Conservation (phyloP, 92 coral and sea anemone species). For the Scolanthus callimorphus region DNA sequence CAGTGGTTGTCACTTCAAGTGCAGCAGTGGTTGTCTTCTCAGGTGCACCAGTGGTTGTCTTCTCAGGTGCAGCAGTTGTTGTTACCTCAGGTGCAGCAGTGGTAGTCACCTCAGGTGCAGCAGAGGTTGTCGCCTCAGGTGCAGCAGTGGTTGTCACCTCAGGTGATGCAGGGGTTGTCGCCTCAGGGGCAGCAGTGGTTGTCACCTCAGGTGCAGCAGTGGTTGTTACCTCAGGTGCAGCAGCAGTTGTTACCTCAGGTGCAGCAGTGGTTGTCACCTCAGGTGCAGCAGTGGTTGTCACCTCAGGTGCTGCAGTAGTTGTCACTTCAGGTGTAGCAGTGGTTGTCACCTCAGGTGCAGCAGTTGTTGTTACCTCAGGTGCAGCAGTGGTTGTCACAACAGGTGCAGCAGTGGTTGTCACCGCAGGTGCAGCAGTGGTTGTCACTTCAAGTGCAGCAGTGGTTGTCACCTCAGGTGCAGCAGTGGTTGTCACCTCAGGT, state of each 20-base stretch:
- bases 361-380: slow-evolving; percentile 5
- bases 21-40: background rate
- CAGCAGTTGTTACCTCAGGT: background rate
- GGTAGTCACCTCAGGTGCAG: background rate
- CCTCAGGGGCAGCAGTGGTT: slow-evolving; percentile 2
- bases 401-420: background rate
- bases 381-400: no score
- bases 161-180: background rate
- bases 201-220: slow-evolving; percentile 1
- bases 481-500: background rate
- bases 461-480: background rate
- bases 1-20: slow-evolving; percentile 1
- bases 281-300: slow-evolving; percentile 4
- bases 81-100: slow-evolving; percentile 1
- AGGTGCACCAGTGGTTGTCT: slow-evolving; percentile 4
- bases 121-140: slow-evolving; percentile 6
- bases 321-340: background rate
- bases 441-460: slow-evolving; percentile 2
- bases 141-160: slow-evolving; percentile 12
- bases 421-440: background rate
- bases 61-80: slow-evolving; percentile 6
- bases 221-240: slow-evolving; percentile 5
- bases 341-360: slow-evolving; percentile 1
- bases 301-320: slow-evolving; percentile 9
- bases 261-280: slow-evolving; percentile 2